Evolutionary conservation across 2,888 invertebrate species (phyloP), one percentile per base, ranked within the genome.

Genomic region (Drosophila meridiana): DNA sequence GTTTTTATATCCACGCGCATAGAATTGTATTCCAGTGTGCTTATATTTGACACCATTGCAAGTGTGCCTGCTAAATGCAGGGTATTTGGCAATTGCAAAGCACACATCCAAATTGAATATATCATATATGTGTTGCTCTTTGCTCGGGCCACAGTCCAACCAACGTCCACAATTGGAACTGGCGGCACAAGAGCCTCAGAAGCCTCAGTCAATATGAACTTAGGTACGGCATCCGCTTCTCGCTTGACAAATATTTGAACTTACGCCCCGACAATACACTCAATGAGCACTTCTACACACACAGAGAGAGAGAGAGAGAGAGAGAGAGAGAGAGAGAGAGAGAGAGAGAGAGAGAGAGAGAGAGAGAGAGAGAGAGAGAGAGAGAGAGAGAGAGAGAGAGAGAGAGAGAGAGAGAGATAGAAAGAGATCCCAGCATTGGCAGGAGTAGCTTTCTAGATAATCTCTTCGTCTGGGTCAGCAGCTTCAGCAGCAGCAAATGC

Each of bases 191-290:
- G 50, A 34, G 50, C 32, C 32, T 47, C 55, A 11, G n/a, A 47
- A 28, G 26, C 56, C 52, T 60, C 42, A 52, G 63, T 60, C 56
- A 75, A 76, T 76, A 62, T 42, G 50, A 57, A 61, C 38, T 70
- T 40, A 28, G 9, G 26, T 7, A 36, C 43, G 30, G 20, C 38
- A 70, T 53, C 40, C 47, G 71, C 53, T 50, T 45, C 61, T 65
- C 50, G 34, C 57, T 58, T 61, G 26, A 34, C 75, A 75, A 70
- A 75, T 75, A 70, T 75, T 76, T 70, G 55, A 65, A 14, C 61
- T 40, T 59, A 43, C 42, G 60, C 63, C 55, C 55, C 63, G 34
- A 30, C 76, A 63, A 75, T 52, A 69, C 60, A 57, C 43, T 56
- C 38, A 26, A 69, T 34, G 34, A 28, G 26, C 20, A 34, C 57